Percentiles rank a stretch among this genome's conserved stretches.
These are phyloP conservation scores for Epizoanthus illoricatus DNA, from an alignment of 92 coral and sea anemone genomes.

Conservation along the genomic window DNA sequence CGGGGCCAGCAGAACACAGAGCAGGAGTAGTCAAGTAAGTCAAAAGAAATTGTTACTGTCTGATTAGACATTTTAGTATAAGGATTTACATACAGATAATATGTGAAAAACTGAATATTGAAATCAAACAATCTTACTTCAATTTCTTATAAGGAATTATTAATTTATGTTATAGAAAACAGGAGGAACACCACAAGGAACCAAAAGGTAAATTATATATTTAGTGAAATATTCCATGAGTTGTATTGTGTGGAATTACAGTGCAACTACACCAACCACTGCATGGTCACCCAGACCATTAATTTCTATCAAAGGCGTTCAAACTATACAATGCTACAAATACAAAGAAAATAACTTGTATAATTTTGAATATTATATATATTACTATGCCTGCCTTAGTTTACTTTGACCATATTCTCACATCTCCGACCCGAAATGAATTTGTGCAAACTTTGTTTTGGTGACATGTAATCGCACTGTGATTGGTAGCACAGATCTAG, in stretches of 20 bases:
- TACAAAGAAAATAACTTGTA: no score
- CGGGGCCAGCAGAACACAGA: conserved; percentile 76
- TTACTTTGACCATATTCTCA: no score
- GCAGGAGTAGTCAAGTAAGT: conserved; percentile 65
- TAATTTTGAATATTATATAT: no score
- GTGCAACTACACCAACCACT: background rate
- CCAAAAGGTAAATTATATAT: conserved; percentile 55
- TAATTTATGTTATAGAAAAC: conserved; percentile 47
- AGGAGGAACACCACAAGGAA: conserved; percentile 70
- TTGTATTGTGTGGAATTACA: background rate
- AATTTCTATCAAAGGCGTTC: no score
- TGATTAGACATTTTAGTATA: background rate
- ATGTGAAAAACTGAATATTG: background rate
- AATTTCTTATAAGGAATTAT: background rate
- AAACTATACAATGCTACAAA: no score
- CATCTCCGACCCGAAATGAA: no score
- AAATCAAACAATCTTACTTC: background rate
- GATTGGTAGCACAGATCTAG: no score
- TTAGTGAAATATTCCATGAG: background rate
- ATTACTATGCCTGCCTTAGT: no score
- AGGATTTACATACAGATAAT: background rate
- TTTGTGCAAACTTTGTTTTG: no score
- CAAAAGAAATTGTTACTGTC: background rate
- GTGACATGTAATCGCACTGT: no score
- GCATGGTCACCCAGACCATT: no score